A percentile compares a stretch with the other conserved stretches of the same genome.
Evolutionary conservation across 2,797 vertebrate genomes (phyloP).

Genomic region (Masticophis lateralis): DNA sequence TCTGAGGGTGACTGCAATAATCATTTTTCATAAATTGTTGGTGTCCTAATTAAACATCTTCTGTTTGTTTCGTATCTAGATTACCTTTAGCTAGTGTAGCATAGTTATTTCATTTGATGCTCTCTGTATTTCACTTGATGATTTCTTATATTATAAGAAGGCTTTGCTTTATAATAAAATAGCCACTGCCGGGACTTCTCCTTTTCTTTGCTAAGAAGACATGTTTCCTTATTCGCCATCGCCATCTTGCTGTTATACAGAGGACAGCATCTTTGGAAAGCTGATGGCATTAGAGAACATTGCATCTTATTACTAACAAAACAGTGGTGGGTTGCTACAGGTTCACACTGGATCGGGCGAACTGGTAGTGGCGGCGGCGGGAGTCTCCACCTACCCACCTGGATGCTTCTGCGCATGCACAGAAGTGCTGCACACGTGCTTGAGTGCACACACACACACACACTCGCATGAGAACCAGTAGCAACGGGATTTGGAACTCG

Average conservation of each 20-base stretch:
- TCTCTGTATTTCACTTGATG: background rate
- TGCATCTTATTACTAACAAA: background rate
- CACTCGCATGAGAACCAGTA: too few relatives aligned
- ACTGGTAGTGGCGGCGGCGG: too few relatives aligned
- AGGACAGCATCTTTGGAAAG: constrained; percentile 24
- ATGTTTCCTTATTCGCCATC: constrained; percentile 64
- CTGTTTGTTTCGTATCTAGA: too few relatives aligned
- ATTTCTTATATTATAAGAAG: background rate
- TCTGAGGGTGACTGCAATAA: background rate
- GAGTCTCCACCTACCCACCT: too few relatives aligned
- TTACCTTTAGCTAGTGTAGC: background rate
- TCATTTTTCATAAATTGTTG: background rate
- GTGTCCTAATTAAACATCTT: background rate
- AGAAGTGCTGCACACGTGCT: too few relatives aligned
- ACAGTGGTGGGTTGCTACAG: too few relatives aligned
- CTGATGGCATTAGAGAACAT: background rate
- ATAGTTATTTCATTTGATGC: background rate
- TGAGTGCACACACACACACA: too few relatives aligned
- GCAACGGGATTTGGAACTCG: too few relatives aligned
- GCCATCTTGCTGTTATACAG: constrained; percentile 63
- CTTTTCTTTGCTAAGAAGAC: background rate
- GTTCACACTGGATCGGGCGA: too few relatives aligned
- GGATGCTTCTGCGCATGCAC: too few relatives aligned
- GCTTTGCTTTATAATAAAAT: background rate
- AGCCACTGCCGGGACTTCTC: rapidly evolving